Conservation (phyloP, 2,113 vertebrate species). For the Entelurus aequoreus region DNA sequence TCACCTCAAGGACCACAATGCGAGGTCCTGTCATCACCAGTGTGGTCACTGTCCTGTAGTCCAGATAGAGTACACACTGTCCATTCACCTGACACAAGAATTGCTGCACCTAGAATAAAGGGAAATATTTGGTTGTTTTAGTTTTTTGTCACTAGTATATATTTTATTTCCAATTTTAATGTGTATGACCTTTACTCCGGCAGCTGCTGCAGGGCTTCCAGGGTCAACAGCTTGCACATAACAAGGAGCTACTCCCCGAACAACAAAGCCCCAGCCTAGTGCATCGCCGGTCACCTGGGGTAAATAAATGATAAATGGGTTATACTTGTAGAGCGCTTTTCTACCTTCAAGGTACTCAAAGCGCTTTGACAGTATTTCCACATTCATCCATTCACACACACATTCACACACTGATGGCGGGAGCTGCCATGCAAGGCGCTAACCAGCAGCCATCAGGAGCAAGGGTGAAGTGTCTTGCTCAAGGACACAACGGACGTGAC, state of each 20-base stretch:
- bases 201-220: slow-evolving; percentile 81
- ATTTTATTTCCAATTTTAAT: background rate
- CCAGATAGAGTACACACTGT: slow-evolving; percentile 72
- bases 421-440: too few species aligned
- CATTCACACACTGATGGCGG: too few species aligned
- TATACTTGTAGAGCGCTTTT: too few species aligned
- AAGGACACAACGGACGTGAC: too few species aligned
- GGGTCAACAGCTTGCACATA: slow-evolving; percentile 86
- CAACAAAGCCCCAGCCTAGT: slow-evolving; percentile 86
- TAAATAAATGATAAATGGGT: too few species aligned
- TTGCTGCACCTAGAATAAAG: slow-evolving; percentile 72
- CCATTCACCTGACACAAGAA: slow-evolving; percentile 83
- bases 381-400: too few species aligned
- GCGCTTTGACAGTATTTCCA: too few species aligned
- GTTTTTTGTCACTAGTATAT: background rate
- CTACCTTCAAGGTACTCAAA: too few species aligned
- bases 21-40: slow-evolving; percentile 84
- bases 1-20: slow-evolving; percentile 77
- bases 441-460: too few species aligned
- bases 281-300: slow-evolving; percentile 80
- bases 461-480: too few species aligned
- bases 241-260: slow-evolving; percentile 78
- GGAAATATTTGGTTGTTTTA: background rate
- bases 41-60: slow-evolving; percentile 77
- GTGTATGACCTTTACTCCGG: slow-evolving; percentile 79